Base-by-base conservation (phyloP, 2,113 vertebrate genomes). In the Anser brachyrhynchus region DNA sequence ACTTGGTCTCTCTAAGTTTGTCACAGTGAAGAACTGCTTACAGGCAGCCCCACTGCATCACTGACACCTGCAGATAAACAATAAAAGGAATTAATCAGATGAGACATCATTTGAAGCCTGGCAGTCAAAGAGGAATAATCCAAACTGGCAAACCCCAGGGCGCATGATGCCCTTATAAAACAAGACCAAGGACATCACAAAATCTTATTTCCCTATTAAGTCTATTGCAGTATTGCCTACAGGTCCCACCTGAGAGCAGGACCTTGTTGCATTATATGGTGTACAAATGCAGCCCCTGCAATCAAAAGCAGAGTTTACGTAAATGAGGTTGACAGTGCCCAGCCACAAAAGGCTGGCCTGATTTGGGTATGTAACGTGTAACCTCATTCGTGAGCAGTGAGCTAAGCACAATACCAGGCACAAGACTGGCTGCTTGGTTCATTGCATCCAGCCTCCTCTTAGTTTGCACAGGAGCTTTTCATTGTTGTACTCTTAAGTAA, bases 1-100 rank as follows among this genome's bases (percentile, higher is more conserved):
- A 51, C 64, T 85, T 31, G 81, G 64, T 95, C 11, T 94, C 35
- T 89, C 26, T 55, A 91, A 95, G 88, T 95, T 92, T 95, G n/a
- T 87, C 81, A 28, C 55, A 89, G 95, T 52, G 64, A 94, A 69
- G 69, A 75, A 64, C 80, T 91, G 59, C 69, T 92, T 78, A 55
- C 15, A 94, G 87, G 62, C 84, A 65, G 82, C 58, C 49, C 41
- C 49, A 73, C 44, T 87, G 66, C 77, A 87, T 82, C 70, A 76
- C 70, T 4, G 84, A 84, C 77, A 92, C 90, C 92, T 95, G 81
- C 62, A 91, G 71, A 72, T 52, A 90, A 84, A 83, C 54, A 59
- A 57, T 21, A 78, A 85, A 92, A 67, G 20, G 16, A 76, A 14
- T 90, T 83, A 89, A 92, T 44, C 37, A 79, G 43, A 83, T 2